phyloP scores from a whole-genome alignment of 2,888 invertebrate species.

The Perithous albicinctus region DNA sequence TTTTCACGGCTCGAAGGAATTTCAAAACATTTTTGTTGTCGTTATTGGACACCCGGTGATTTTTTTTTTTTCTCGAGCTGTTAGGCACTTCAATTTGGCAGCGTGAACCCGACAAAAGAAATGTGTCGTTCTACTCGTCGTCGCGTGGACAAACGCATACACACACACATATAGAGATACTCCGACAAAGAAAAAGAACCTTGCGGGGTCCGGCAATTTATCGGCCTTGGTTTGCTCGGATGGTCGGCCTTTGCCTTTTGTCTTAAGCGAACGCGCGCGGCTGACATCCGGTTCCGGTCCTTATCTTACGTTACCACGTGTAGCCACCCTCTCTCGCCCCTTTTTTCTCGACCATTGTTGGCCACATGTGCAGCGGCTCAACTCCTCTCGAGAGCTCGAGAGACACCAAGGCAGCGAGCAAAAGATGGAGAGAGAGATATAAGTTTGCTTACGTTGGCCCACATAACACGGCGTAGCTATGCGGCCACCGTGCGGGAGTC shows the following conservation, averaged over 20 bases:
- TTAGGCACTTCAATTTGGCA: constrained; percentile 62
- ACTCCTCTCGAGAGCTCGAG: background rate
- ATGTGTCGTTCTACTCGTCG: constrained; percentile 48
- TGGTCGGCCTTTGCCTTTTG: constrained; percentile 71
- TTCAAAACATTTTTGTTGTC: constrained; percentile 51
- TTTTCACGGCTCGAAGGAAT: constrained; percentile 18
- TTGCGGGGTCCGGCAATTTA: constrained; percentile 61
- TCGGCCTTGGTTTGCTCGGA: constrained; percentile 52
- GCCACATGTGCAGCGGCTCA: constrained; percentile 75
- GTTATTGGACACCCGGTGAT: constrained; percentile 40
- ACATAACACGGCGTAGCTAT: constrained; percentile 73
- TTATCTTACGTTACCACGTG: constrained; percentile 80
- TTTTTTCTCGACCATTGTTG: constrained; percentile 74
- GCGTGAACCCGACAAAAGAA: constrained; percentile 57
- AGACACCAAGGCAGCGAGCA: constrained; percentile 7
- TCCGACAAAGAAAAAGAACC: background rate
- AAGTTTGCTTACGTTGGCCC: constrained; percentile 78
- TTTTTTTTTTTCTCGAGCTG: constrained; percentile 44
- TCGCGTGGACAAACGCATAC: background rate
- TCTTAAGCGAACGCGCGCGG: constrained; percentile 67
- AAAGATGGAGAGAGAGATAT: constrained; percentile 28
- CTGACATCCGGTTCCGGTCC: constrained; percentile 81
- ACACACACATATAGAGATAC: background rate
- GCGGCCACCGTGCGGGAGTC: constrained; percentile 48
- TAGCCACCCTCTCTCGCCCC: constrained; percentile 57